Percentiles rank a stretch among this genome's conserved stretches.
These are phyloP conservation scores for Rhadinocentrus ornatus DNA, from an alignment of 2,797 vertebrate genomes.

Conservation along the genomic window DNA sequence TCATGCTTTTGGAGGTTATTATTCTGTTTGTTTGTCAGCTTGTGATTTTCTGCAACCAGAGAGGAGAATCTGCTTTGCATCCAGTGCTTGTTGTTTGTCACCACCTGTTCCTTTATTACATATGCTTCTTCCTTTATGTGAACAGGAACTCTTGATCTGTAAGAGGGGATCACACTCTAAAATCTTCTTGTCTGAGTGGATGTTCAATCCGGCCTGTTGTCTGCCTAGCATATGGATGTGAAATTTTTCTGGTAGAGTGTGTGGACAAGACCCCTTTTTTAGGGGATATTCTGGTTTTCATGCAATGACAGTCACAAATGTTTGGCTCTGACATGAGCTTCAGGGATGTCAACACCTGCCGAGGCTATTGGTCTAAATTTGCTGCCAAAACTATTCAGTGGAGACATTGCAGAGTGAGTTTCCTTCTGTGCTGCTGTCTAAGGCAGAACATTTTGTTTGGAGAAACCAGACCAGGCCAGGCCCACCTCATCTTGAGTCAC, in stretches of 20 bases:
- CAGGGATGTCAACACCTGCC: constrained; percentile 57
- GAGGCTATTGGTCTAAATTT: constrained; percentile 50
- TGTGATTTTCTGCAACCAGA: constrained; percentile 78
- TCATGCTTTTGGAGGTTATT: constrained; percentile 78
- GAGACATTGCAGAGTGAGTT: constrained; percentile 47
- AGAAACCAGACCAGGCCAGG: constrained; percentile 58
- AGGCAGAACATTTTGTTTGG: constrained; percentile 56
- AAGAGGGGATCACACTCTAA: constrained; percentile 32
- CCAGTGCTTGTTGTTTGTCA: constrained; percentile 64
- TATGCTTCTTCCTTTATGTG: constrained; percentile 49
- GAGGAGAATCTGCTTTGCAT: constrained; percentile 73
- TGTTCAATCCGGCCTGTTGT: constrained; percentile 23
- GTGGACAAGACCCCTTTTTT: constrained; percentile 31
- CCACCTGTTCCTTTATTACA: constrained; percentile 78
- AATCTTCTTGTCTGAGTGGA: constrained; percentile 47
- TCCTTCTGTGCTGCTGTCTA: constrained; percentile 52
- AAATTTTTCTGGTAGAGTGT: constrained; percentile 31
- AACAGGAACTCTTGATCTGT: constrained; percentile 44
- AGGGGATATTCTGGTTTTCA: constrained; percentile 37
- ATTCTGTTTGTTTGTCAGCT: constrained; percentile 85
- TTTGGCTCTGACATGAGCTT: constrained; percentile 44
- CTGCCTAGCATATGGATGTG: constrained; percentile 27
- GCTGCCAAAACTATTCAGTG: constrained; percentile 49
- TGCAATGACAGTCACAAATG: constrained; percentile 36
- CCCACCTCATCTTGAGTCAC: constrained; percentile 64